phyloP scores from a whole-genome alignment of 2,113 vertebrate genomes.

The Oriolus oriolus region DNA sequence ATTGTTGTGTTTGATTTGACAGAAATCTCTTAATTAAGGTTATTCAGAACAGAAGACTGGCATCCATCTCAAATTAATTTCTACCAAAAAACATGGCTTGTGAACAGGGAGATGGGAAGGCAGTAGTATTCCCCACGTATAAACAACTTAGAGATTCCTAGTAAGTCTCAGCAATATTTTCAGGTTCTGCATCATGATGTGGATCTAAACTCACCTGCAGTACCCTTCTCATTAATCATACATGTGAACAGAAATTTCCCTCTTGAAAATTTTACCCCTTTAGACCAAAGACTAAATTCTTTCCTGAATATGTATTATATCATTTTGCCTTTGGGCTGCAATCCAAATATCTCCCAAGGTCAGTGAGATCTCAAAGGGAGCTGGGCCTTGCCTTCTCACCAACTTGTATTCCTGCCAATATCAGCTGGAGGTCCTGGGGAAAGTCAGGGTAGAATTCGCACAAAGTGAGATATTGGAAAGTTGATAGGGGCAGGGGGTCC shows the following conservation, averaged over 20 bases:
- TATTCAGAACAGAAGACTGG: neutral
- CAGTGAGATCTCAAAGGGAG: slow-evolving; percentile 33
- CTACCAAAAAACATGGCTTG: neutral
- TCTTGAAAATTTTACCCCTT: neutral
- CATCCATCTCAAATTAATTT: neutral
- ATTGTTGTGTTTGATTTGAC: neutral
- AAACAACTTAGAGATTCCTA: neutral
- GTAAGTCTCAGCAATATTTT: neutral
- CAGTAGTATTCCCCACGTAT: neutral
- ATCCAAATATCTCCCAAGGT: slow-evolving; percentile 50
- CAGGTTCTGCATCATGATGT: neutral
- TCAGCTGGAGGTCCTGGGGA: neutral
- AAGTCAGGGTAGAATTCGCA: neutral
- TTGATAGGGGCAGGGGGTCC: neutral
- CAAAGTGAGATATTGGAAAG: neutral
- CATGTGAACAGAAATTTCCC: neutral
- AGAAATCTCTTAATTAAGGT: neutral
- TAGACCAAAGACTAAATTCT: slow-evolving; percentile 28
- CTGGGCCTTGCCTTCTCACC: slow-evolving; percentile 6
- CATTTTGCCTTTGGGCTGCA: slow-evolving; percentile 29
- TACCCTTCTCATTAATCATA: neutral
- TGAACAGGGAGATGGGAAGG: accelerated
- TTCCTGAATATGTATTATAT: slow-evolving; percentile 34
- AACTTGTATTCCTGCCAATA: slow-evolving; percentile 8
- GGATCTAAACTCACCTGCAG: neutral